Evolutionary conservation across 2,888 invertebrate species (phyloP), one percentile per base, ranked within the genome.

Genomic region (Oligia strigilis): DNA sequence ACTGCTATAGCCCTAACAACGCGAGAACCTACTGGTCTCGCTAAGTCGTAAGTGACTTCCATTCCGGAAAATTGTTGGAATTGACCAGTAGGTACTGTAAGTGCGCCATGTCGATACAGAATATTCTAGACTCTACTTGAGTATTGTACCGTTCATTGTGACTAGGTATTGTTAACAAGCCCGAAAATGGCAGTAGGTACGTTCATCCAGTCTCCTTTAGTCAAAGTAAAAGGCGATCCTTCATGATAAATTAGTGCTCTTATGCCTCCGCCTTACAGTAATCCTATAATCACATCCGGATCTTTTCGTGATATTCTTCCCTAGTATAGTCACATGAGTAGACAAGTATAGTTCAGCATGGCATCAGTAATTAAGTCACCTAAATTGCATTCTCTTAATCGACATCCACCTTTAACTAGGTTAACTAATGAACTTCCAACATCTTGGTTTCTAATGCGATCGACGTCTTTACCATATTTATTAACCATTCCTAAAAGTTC

Each of bases 31-130:
- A 96, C 92, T 0, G 98, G 97, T 88, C 97, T 96, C 0, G 95
- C 93, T 75, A 98, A 93, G 94, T 99, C 98, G 89, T 98, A 99
- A 0, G 95, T 95, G 0, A 99, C 98, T 88, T 97, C 96, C 64
- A 98, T 90, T 9, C 99, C 99, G 36, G 99, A 98, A 73, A 98
- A 96, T 95, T 99, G 99, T 19, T 99, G 95, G 92, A 99, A 99
- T 88, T 98, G 98, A 0, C 99, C 99, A 23, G 97, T n/a, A n/a
- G n/a, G n/a, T 97, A 36, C 97, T 96, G 49, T 97, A 97, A 2
- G 93, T 93, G 75, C 97, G 96, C 92, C 95, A 95, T 3, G 92
- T 92, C 1, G 98, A 92, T 0, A 98, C 98, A 0, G 98, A 97
- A 93, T 97, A 97, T 92, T 99, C 98, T n/a, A 99, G 94, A 70